These are phyloP conservation scores for Scopus umbretta DNA, from an alignment of 2,113 vertebrate species.

Conservation along the genomic window DNA sequence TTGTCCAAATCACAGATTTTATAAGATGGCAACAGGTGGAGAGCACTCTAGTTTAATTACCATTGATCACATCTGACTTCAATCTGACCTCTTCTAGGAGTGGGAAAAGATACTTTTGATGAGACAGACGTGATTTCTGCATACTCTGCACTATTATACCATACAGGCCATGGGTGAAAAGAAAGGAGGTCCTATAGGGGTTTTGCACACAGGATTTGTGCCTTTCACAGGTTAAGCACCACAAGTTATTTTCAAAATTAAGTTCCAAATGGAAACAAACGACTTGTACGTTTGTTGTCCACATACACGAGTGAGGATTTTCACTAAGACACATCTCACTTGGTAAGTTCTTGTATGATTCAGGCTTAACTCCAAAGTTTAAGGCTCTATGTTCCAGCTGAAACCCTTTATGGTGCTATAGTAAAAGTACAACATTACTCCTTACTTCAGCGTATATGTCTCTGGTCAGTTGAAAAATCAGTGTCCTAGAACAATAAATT, in stretches of 20 bases:
- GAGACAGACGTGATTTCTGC: neutral
- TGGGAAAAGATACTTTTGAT: neutral
- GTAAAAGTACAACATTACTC: fast-evolving
- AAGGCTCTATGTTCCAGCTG: neutral
- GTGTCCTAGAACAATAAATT: neutral
- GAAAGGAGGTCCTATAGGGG: neutral
- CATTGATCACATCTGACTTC: neutral
- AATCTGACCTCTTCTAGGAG: neutral
- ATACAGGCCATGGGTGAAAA: neutral
- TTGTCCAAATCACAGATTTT: neutral
- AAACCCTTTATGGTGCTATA: neutral
- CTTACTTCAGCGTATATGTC: neutral
- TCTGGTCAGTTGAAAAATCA: neutral
- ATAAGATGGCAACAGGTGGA: neutral
- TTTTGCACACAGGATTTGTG: neutral
- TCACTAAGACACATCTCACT: neutral
- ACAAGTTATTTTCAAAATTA: neutral
- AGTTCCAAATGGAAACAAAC: neutral
- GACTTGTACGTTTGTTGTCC: neutral
- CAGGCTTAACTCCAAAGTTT: neutral
- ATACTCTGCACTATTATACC: neutral
- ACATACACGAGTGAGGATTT: neutral
- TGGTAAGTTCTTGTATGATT: neutral
- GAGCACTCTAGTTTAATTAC: neutral
- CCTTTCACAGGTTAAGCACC: fast-evolving